Conservation (phyloP, 2,797 vertebrate genomes). For the Cossypha dichroa region DNA sequence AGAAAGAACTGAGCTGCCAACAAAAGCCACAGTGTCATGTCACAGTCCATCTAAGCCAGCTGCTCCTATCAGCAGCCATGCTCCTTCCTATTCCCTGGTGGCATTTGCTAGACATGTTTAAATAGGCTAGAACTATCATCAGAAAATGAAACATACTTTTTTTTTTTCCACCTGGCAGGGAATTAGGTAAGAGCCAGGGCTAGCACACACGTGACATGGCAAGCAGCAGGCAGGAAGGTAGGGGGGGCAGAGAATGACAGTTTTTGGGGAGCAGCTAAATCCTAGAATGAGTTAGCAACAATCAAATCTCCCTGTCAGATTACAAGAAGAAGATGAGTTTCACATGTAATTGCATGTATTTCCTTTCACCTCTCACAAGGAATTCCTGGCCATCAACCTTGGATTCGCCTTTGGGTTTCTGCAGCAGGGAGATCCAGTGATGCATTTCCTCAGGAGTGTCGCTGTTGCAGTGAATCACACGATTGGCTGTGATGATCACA, state of each 20-base stretch:
- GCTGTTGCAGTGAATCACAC: constrained; percentile 93
- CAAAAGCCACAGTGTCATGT: constrained; percentile 46
- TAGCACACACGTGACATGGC: neutral
- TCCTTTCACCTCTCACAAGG: constrained; percentile 88
- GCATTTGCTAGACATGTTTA: neutral
- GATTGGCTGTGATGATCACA: constrained; percentile 96
- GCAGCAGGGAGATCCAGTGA: constrained; percentile 96
- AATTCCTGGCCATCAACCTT: constrained; percentile 97
- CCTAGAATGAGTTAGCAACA: neutral
- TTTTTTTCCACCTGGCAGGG: neutral
- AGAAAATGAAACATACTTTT: neutral
- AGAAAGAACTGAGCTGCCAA: constrained; percentile 18
- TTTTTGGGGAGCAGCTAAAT: neutral
- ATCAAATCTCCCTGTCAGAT: neutral
- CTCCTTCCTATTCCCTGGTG: neutral
- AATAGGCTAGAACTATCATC: neutral
- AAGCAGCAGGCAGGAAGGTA: neutral
- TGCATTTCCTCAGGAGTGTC: constrained; percentile 99
- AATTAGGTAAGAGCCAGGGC: neutral
- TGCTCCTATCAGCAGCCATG: constrained; percentile 7
- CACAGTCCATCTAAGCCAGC: neutral
- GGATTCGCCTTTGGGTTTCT: constrained; percentile 94
- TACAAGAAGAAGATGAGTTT: neutral
- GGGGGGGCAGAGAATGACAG: neutral
- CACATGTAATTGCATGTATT: neutral